Evolutionary conservation across 1,140 invertebrate species (phyloP).

Genomic region (Vollenhovia emeryi): DNA sequence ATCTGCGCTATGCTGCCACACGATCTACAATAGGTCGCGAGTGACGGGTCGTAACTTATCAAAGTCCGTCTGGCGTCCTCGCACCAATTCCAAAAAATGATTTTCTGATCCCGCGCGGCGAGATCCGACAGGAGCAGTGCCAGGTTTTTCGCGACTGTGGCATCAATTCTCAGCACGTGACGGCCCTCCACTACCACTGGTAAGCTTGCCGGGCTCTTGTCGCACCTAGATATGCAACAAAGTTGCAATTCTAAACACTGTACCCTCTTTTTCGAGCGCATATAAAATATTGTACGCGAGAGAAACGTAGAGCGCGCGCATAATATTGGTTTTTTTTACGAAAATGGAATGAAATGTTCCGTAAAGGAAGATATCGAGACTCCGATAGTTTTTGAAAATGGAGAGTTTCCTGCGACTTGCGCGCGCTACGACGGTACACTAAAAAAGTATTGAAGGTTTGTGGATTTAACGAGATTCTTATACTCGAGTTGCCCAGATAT

Average conservation of each 20-base stretch:
- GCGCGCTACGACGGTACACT: too few species aligned
- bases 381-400: not conserved
- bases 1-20: slow-evolving; percentile 73
- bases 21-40: slow-evolving; percentile 71
- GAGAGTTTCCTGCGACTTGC: not conserved
- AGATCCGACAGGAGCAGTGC: slow-evolving; percentile 78
- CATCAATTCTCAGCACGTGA: slow-evolving; percentile 87
- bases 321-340: too few species aligned
- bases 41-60: slow-evolving; percentile 75
- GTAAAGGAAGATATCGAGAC: not conserved
- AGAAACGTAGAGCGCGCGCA: too few species aligned
- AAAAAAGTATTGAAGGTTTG: not conserved
- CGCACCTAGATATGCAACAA: slow-evolving; percentile 75
- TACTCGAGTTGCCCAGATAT: not conserved
- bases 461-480: not conserved
- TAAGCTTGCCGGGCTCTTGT: slow-evolving; percentile 71
- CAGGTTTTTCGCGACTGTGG: slow-evolving; percentile 87
- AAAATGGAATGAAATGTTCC: not conserved
- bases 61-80: slow-evolving; percentile 75
- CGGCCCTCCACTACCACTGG: slow-evolving; percentile 88
- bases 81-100: slow-evolving; percentile 84
- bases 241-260: not conserved
- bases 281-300: not conserved
- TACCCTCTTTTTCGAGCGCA: not conserved
- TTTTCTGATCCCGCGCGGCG: slow-evolving; percentile 75